Evolutionary conservation across 1,140 invertebrate genomes (phyloP).

Genomic region (Pseudomyrmex cubaensis): DNA sequence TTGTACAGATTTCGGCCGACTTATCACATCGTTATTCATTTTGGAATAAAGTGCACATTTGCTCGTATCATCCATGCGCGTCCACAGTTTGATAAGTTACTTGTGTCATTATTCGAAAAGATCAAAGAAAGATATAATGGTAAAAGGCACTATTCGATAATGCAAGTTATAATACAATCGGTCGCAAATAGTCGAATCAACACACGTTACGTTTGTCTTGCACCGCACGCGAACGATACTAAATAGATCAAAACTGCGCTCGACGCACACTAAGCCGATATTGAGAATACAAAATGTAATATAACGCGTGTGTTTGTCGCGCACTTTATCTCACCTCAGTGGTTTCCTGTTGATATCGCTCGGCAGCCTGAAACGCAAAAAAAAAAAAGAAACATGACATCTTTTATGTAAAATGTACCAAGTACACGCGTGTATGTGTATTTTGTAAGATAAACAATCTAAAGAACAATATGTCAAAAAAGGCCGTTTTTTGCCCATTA

Average conservation of each 20-base stretch:
- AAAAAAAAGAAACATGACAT: conserved; percentile 62
- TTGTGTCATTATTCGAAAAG: not conserved
- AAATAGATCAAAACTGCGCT: conserved; percentile 31
- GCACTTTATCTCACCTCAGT: conserved; percentile 80
- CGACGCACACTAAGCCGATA: conserved; percentile 23
- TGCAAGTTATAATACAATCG: not conserved
- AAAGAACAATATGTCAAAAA: no score
- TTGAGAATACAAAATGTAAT: conserved; percentile 42
- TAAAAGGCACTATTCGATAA: not conserved
- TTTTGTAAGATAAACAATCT: no score
- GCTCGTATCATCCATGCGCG: no score
- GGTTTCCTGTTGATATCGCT: conserved; percentile 81
- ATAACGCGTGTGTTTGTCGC: conserved; percentile 45
- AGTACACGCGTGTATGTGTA: no score
- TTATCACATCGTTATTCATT: not conserved
- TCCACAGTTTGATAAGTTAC: no score
- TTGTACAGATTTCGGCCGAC: not conserved
- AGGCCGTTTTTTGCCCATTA: no score
- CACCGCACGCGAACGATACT: conserved; percentile 53
- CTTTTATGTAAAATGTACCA: conserved; percentile 18
- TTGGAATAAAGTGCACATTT: not conserved
- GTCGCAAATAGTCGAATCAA: not conserved
- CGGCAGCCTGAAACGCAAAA: conserved; percentile 74
- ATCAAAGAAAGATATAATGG: not conserved
- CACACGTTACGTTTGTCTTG: no score